Evolutionary conservation across 2,113 vertebrate species (phyloP).

Genomic region (Leptocoma aspasia): DNA sequence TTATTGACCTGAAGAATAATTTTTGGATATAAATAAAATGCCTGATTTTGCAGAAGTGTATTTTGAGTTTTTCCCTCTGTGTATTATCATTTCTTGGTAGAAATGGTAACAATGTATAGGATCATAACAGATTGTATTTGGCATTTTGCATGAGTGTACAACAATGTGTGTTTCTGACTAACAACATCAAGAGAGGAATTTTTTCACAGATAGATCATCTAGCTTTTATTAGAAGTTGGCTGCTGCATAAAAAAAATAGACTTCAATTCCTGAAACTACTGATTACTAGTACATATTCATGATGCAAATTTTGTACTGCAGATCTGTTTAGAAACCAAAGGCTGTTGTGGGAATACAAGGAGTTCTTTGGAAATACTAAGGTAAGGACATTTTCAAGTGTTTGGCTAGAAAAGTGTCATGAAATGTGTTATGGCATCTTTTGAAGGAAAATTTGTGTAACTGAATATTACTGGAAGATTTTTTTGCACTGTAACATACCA

Average conservation of each 20-base stretch:
- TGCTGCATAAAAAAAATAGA: neutral
- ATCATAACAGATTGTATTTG: neutral
- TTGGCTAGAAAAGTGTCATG: neutral
- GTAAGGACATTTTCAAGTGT: constrained; percentile 65
- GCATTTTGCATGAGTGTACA: neutral
- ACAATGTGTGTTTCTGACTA: neutral
- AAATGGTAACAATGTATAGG: neutral
- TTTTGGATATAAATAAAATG: neutral
- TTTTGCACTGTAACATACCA: neutral
- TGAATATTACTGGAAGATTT: neutral
- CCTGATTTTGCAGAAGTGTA: neutral
- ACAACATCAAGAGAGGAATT: neutral
- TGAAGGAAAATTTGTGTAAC: neutral
- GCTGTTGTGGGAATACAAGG: constrained; percentile 90
- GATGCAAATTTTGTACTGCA: constrained; percentile 38
- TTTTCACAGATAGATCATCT: neutral
- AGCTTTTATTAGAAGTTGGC: neutral
- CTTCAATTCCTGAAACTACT: neutral
- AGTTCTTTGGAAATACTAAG: constrained; percentile 97
- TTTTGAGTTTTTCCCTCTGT: neutral
- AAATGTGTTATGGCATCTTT: neutral
- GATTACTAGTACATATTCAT: neutral
- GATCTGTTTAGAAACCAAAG: constrained; percentile 93
- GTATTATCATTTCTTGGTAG: neutral
- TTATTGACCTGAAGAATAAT: neutral